Percentiles rank a stretch among this genome's conserved stretches.
Evolutionary conservation across 1,140 invertebrate genomes (phyloP).

Genomic region (Globodera ellingtonae): DNA sequence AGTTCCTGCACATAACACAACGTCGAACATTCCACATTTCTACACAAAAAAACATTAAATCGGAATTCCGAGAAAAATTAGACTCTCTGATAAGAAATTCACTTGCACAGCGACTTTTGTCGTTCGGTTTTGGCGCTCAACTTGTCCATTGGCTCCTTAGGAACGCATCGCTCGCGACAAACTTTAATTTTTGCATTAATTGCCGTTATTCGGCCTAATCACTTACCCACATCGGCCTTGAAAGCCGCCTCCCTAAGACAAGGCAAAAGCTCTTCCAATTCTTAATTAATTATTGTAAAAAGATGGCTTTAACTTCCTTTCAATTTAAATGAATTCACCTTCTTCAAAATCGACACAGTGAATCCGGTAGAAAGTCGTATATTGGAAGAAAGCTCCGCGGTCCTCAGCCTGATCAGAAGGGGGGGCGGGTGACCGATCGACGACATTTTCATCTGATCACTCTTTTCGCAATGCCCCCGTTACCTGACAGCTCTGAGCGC

Average conservation of each 20-base stretch:
- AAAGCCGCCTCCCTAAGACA: slow-evolving; percentile 55
- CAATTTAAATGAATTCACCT: slow-evolving; percentile 30
- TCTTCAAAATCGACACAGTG: slow-evolving; percentile 61
- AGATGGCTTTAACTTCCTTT: neutral
- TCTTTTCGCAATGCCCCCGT: neutral
- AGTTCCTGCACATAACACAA: slow-evolving; percentile 59
- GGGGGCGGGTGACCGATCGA: neutral
- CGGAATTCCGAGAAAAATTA: too few species aligned
- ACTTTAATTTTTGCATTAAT: slow-evolving; percentile 32
- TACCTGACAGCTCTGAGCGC: slow-evolving; percentile 45
- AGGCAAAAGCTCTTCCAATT: slow-evolving; percentile 51
- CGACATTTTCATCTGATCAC: neutral
- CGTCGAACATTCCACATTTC: slow-evolving; percentile 56
- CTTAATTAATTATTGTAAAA: slow-evolving; percentile 50
- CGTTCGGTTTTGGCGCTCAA: slow-evolving; percentile 45
- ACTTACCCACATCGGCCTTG: slow-evolving; percentile 49
- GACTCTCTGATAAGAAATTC: slow-evolving; percentile 5
- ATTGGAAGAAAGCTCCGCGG: slow-evolving; percentile 54
- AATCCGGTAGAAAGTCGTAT: slow-evolving; percentile 59
- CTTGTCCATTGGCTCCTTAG: slow-evolving; percentile 45
- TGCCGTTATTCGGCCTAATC: neutral
- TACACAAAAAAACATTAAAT: slow-evolving; percentile 4
- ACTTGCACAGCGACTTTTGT: slow-evolving; percentile 57
- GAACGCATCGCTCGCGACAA: slow-evolving; percentile 45
- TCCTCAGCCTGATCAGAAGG: slow-evolving; percentile 36